Conservation (phyloP, 2,888 invertebrate genomes). For the Dryobotodes eremita region DNA sequence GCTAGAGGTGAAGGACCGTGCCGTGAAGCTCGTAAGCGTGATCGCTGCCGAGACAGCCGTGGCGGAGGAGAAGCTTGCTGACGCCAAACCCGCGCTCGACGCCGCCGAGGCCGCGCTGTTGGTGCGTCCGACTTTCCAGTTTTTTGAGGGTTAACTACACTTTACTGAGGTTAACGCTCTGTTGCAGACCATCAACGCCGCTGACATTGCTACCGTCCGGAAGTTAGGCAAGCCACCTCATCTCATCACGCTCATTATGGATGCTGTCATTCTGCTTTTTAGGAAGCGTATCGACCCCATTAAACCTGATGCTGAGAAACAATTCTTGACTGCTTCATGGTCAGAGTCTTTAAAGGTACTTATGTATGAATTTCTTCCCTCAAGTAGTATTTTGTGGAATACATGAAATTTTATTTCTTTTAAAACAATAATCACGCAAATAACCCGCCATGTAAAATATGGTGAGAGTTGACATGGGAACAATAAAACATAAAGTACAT, state of each 20-base stretch:
- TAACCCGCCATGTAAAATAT: not conserved
- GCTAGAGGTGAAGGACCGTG: constrained; percentile 94
- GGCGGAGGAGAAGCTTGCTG: constrained; percentile 95
- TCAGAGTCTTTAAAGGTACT: constrained; percentile 94
- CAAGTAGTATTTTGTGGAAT: not conserved
- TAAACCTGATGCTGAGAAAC: constrained; percentile 93
- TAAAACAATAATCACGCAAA: not conserved
- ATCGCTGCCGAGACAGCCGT: constrained; percentile 95
- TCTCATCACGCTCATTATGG: constrained; percentile 97
- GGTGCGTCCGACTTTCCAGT: constrained; percentile 78
- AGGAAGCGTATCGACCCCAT: constrained; percentile 93
- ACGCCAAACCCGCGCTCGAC: constrained; percentile 95
- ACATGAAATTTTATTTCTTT: not conserved
- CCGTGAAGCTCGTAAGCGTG: constrained; percentile 94
- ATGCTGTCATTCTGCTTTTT: constrained; percentile 95
- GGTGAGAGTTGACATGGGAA: not conserved
- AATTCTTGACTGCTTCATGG: constrained; percentile 96
- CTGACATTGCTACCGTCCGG: constrained; percentile 96
- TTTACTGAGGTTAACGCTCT: not conserved
- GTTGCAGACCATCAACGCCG: constrained; percentile 95
- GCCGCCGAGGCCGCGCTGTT: constrained; percentile 96
- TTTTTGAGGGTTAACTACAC: not conserved
- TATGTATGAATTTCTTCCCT: not conserved
- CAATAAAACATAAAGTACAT: not conserved
- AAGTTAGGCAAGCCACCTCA: constrained; percentile 97